Evolutionary conservation across 2,113 vertebrate species (phyloP).

Genomic region (Nothoprocta perdicaria): DNA sequence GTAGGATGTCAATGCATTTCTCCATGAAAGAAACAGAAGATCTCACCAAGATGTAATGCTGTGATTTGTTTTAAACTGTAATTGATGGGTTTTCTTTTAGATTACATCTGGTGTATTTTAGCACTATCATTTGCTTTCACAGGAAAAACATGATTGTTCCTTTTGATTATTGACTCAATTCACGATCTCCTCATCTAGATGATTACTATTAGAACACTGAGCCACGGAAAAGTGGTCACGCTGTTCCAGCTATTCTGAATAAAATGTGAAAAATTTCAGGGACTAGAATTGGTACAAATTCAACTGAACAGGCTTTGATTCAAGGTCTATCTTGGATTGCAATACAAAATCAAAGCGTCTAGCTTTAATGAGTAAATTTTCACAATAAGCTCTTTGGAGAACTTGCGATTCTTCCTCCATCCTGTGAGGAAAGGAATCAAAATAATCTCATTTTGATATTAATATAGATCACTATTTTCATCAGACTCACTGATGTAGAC

Average conservation of each 20-base stretch:
- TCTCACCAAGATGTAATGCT: neutral
- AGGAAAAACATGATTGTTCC: neutral
- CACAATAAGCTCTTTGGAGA: neutral
- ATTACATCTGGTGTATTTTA: neutral
- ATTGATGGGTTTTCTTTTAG: neutral
- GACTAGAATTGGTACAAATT: neutral
- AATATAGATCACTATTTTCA: neutral
- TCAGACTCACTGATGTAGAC: neutral
- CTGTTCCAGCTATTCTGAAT: neutral
- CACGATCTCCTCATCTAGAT: neutral
- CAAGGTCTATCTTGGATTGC: neutral
- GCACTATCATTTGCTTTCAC: neutral
- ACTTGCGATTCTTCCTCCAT: neutral
- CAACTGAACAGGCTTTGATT: neutral
- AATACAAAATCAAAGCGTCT: neutral
- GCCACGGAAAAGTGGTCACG: neutral
- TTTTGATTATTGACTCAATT: neutral
- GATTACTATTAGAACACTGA: neutral
- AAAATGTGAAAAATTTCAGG: neutral
- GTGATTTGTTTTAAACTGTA: neutral
- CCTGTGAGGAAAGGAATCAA: neutral
- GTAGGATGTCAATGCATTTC: neutral
- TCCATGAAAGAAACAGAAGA: conserved; percentile 14
- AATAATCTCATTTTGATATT: neutral
- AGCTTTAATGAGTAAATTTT: neutral